Base-by-base conservation (phyloP, 2,113 vertebrate species). In the Charina bottae region DNA sequence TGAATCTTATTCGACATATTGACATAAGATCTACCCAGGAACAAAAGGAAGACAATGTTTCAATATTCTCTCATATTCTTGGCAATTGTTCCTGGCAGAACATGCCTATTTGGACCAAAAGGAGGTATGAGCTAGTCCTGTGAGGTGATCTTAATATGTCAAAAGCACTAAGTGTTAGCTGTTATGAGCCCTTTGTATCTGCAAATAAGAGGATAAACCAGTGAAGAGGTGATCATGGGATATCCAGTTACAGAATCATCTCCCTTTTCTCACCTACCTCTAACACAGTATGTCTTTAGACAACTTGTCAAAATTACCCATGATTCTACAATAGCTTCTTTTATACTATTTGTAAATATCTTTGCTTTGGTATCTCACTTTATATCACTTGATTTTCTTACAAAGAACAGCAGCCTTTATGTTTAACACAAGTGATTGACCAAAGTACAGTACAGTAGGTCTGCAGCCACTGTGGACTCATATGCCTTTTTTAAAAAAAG, bases 251-350 rank as follows among this genome's bases (percentile, higher is more conserved):
- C 95, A 96, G 94, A 96, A 89, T 96, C 95, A 93, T 97, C 96
- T 96, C 96, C 96, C 96, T 93, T 92, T 96, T 96, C 95, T 98
- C 96, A 97, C 97, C 98, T 98, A 98, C 98, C 98, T 98, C 98
- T 98, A 95, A 95, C 26, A 95, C 96, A 96, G 97, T 97, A 96
- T 97, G 95, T 97, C 95, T 94, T 96, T 96, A 96, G 96, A 92
- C 97, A 97, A 93, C 0, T 54, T 92, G 13, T 96, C 95, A 95
- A 95, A 46, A 56, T 92, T 96, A 95, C 91, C 93, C 97, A 93
- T 92, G 92, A 96, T 93, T 94, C 94, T 95, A 96, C 93, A 92
- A 95, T 97, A 97, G 96, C 93, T 97, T 97, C 91, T 97, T 98
- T 97, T 97, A 94, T 97, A 96, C 96, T 96, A 95, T 97, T 97